These are phyloP conservation scores for Apostichopus californicus DNA, from an alignment of 35 echinoderm and acorn worm genomes.

Conservation along the genomic window DNA sequence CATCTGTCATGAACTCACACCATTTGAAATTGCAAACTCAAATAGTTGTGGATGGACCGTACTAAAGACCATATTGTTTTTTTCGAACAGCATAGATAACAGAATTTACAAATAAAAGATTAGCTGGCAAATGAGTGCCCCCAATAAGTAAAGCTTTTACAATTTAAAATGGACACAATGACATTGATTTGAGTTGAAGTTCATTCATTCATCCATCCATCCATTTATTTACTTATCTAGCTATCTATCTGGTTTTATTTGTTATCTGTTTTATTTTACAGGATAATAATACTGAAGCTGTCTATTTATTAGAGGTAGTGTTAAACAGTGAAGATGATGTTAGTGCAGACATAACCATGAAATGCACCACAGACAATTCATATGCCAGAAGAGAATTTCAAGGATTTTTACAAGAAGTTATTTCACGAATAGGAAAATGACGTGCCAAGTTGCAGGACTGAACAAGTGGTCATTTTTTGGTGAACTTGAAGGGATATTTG, in stretches of 20 bases:
- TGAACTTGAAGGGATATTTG: too few relatives aligned
- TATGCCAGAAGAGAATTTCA: background rate
- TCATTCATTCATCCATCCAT: too few relatives aligned
- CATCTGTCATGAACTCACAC: too few relatives aligned
- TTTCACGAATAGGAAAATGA: background rate
- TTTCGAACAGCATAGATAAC: too few relatives aligned
- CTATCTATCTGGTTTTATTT: background rate
- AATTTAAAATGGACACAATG: background rate
- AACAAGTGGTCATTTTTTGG: background rate
- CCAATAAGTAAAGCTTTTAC: too few relatives aligned
- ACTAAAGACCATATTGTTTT: too few relatives aligned
- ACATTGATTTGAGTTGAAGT: background rate
- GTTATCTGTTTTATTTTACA: background rate
- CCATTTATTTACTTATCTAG: too few relatives aligned
- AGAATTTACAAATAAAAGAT: too few relatives aligned
- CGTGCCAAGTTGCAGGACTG: background rate
- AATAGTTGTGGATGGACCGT: too few relatives aligned
- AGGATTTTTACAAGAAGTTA: background rate
- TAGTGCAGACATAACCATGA: background rate
- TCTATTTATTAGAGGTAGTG: slow-evolving; percentile 7
- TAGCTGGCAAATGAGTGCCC: background rate
- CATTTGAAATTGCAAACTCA: too few relatives aligned
- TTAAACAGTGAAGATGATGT: slow-evolving; percentile 3
- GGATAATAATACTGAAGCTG: background rate
- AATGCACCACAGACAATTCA: slow-evolving; percentile 11